phyloP scores from a whole-genome alignment of 2,113 vertebrate species.

The Gavia stellata region DNA sequence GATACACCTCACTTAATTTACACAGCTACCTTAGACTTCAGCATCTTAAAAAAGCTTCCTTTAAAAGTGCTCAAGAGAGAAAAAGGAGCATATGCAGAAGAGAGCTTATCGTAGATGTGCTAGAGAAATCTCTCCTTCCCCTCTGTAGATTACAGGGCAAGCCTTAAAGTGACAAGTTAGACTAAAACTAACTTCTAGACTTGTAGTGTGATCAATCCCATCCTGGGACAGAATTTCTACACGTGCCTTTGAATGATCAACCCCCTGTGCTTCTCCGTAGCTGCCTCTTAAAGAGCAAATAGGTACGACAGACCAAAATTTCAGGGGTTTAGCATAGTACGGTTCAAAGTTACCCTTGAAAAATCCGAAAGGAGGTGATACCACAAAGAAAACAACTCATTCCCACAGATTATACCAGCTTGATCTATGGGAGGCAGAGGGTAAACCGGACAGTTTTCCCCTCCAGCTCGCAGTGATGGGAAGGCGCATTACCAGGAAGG shows the following conservation, averaged over 20 bases:
- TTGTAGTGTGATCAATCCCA: fast-evolving
- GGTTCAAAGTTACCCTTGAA: neutral
- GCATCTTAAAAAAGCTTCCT: neutral
- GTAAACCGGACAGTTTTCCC: neutral
- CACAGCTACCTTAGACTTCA: no score
- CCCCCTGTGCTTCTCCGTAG: neutral
- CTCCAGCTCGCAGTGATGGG: neutral
- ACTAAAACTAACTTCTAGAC: neutral
- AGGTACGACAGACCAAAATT: neutral
- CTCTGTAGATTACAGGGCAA: neutral
- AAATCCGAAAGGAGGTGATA: fast-evolving
- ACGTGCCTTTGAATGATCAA: fast-evolving
- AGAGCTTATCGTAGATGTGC: fast-evolving
- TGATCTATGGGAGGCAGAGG: neutral
- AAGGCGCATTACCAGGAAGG: slow-evolving; percentile 84
- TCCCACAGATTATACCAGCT: fast-evolving
- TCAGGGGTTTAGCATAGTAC: neutral
- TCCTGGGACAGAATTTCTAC: neutral
- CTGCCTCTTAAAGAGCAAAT: neutral
- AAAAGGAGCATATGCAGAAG: neutral
- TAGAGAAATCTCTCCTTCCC: neutral
- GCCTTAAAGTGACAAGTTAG: neutral
- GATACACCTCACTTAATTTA: neutral
- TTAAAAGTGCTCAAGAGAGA: neutral
- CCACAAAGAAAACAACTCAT: neutral